Evolutionary conservation across 2,888 invertebrate species (phyloP), one percentile per base, ranked within the genome.

Genomic region (Syritta pipiens): DNA sequence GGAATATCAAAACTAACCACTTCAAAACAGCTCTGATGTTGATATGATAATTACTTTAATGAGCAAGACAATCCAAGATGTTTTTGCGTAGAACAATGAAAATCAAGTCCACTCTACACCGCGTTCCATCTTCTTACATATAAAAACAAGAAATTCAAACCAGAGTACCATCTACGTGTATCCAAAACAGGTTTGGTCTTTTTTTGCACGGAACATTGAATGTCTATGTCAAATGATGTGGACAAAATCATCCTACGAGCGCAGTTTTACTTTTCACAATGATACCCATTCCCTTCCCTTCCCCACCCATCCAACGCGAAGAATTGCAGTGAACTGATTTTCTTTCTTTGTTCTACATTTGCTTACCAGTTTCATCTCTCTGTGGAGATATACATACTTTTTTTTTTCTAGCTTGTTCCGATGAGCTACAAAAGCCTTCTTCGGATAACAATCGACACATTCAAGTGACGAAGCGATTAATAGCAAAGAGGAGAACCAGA

Each of bases 281-380:
- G 48, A 30, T 55, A 10, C 22, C 30, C 37, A 4, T 32, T 22
- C 26, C 22, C 17, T 12, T 10, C 7, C 42, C 17, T 40, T 35
- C 35, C 17, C 10, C n/a, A 30, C 32, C 6, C 9, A n/a, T n/a
- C n/a, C n/a, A n/a, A n/a, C n/a, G 44, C 26, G 30, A 26, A 44
- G 37, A 57, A 12, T 17, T 44, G 32, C 24, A 59, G 35, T 65
- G 63, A 53, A 53, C 65, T 42, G 59, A 77, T 77, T 77, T 77
- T 79, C 59, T 77, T 77, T 72, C 79, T 79, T 79, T 79, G 79
- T 79, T 79, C 79, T 46, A 79, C 67, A 79, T 79, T 79, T 62
- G 57, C 12, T 57, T 68, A 68, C 62, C 60, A 62, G 79, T 72
- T 79, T 32, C 42, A 49, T 46, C 22, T 37, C 14, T n/a, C n/a